A percentile compares a stretch with the other conserved stretches of the same genome.
These are phyloP conservation scores for Okapia johnstoni DNA, from an alignment of 2,113 vertebrate species.

Conservation along the genomic window DNA sequence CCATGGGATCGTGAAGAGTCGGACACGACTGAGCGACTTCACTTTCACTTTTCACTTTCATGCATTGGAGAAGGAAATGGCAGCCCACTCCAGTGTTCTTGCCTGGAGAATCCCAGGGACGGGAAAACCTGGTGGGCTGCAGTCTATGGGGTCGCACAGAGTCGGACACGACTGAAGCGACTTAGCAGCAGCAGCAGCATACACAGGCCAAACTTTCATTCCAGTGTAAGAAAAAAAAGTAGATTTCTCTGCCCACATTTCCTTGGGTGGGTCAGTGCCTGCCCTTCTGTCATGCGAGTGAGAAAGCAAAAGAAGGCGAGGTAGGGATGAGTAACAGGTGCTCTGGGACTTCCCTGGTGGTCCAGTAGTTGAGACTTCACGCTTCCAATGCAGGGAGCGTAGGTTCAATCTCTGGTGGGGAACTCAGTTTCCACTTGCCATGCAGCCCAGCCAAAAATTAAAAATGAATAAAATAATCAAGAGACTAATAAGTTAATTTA, in stretches of 20 bases:
- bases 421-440: background rate
- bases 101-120: too few relatives aligned
- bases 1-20: too few relatives aligned
- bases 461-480: background rate
- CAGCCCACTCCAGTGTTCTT: too few relatives aligned
- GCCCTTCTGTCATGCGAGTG: background rate
- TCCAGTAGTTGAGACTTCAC: background rate
- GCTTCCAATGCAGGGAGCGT: background rate
- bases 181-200: too few relatives aligned
- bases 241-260: background rate
- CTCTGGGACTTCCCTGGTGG: background rate
- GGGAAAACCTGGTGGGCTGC: too few relatives aligned
- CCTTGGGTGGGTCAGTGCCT: background rate
- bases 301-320: background rate
- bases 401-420: background rate
- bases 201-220: background rate
- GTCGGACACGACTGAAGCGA: too few relatives aligned
- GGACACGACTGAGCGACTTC: too few relatives aligned
- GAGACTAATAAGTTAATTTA: background rate
- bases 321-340: background rate
- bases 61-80: too few relatives aligned
- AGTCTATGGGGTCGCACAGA: too few relatives aligned
- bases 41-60: too few relatives aligned
- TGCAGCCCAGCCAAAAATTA: background rate
- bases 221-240: background rate